Evolutionary conservation across 1,140 invertebrate genomes (phyloP).

Genomic region (Magallana ariakensis): DNA sequence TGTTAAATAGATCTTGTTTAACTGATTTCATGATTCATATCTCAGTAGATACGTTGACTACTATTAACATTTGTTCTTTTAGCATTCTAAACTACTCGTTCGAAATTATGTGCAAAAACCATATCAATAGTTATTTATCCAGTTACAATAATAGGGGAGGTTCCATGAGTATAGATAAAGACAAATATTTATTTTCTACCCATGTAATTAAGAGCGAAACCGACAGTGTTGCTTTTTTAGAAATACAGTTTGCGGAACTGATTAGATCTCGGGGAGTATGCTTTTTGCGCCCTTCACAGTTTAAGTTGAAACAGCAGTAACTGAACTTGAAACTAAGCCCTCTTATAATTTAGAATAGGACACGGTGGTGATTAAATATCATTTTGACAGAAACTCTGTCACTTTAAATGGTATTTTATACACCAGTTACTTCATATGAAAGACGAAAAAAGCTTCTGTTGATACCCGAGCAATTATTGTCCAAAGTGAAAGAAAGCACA

Average conservation of each 20-base stretch:
- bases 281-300: background rate
- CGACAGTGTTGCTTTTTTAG: background rate
- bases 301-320: background rate
- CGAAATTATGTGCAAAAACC: too few species aligned
- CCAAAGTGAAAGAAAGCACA: background rate
- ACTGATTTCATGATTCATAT: too few species aligned
- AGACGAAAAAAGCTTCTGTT: slow-evolving; percentile 23
- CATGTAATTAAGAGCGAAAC: too few species aligned
- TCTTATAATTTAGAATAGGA: background rate
- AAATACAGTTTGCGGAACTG: background rate
- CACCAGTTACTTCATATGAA: slow-evolving; percentile 10
- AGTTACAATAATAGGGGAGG: too few species aligned
- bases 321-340: background rate
- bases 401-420: slow-evolving; percentile 33
- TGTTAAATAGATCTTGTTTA: too few species aligned
- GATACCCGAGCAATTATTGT: background rate
- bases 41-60: too few species aligned
- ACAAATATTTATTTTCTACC: too few species aligned
- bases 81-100: too few species aligned
- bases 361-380: slow-evolving; percentile 28
- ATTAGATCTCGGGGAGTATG: background rate
- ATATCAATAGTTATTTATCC: too few species aligned
- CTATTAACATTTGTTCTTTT: too few species aligned
- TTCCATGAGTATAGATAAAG: too few species aligned
- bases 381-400: slow-evolving; percentile 19